Base-by-base conservation (phyloP, 2,888 invertebrate species). In the Trichogramma dendrolimi region DNA sequence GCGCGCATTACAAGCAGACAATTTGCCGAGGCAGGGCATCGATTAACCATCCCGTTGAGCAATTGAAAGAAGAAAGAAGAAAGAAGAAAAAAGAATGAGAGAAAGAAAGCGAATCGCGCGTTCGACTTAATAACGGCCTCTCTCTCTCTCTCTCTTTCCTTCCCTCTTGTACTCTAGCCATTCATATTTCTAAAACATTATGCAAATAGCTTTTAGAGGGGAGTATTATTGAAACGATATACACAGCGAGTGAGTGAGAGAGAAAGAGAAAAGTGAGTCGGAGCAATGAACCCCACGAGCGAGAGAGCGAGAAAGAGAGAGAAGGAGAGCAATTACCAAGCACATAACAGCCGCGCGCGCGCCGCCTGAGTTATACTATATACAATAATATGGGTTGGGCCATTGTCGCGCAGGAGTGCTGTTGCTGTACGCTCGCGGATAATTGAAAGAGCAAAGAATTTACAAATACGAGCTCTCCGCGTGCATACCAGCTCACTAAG, bases 121-220 rank as follows among this genome's bases (percentile, higher is more conserved):
- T 6, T 27, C 6, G 14, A 5, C 50, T 46, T 42, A 59, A 57
- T 61, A 55, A 58, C 49, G 46, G n/a, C 40, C 51, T 14, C 53
- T 40, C 39, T 50, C 61, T 49, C 43, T 10, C 4, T 40, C 44
- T 38, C 10, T 42, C 52, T 43, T 57, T 62, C 63, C 65, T 59
- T 63, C 59, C 62, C 63, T 62, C 62, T 67, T 67, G 27, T 27
- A 27, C 27, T 42, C 52, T 43, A 59, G 63, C 63, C 65, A 62
- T 63, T 61, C 62, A 64, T 62, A 63, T 67, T 67, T 69, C 61
- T 62, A 65, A 64, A 64, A 58, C 58, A 64, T 64, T 61, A 64
- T 64, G 61, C 53, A 61, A 64, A 64, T 60, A 27, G 27, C 27
- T 27, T 27, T 27, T 27, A 27, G 27, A 27, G 27, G 27, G 27